Evolutionary conservation across 2,888 invertebrate genomes (phyloP), one percentile per base, ranked within the genome.

Genomic region (Brachypterus glaber): DNA sequence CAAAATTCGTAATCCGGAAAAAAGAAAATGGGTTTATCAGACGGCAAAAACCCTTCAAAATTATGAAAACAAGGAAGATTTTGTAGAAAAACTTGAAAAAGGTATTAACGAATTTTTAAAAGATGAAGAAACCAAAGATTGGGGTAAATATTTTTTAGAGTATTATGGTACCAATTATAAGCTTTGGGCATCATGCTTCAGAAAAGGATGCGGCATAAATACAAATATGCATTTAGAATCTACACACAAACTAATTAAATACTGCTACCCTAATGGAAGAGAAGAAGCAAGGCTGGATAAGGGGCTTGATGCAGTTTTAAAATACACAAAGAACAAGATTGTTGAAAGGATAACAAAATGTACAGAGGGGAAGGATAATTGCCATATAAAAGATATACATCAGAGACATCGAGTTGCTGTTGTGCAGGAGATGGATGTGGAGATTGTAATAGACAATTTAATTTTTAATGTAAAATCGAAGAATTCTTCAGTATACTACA

Each of bases 171-270:
- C n/a, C 5, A 29, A 29, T 12, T 29, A 29, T 12, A 29, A 11
- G 11, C 12, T 29, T 9, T 29, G 29, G 29, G 29, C 29, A 29
- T 8, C 12, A 9, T 29, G 29, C 29, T 29, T 8, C 12, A 29
- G 29, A 29, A 9, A 29, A 11, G 11, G 11, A 29, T 29, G 29
- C 11, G 29, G 29, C 5, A 21, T 21, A 21, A 21, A 21, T 21
- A 21, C 21, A 21, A 21, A 21, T 21, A 21, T 21, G 21, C 21
- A 29, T 29, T 11, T 29, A 29, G 29, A 29, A 11, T 29, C 3
- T 5, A 29, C 11, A 11, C 12, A 29, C 12, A 29, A 12, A 11
- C 5, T 11, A 29, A 9, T 29, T 11, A 29, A 29, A 29, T 12
- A 29, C 11, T 29, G 7, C 11, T 29, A 29, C 11, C 12, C 11